Conservation (phyloP, 2,888 invertebrate species). For the Acholoe squamosa region DNA sequence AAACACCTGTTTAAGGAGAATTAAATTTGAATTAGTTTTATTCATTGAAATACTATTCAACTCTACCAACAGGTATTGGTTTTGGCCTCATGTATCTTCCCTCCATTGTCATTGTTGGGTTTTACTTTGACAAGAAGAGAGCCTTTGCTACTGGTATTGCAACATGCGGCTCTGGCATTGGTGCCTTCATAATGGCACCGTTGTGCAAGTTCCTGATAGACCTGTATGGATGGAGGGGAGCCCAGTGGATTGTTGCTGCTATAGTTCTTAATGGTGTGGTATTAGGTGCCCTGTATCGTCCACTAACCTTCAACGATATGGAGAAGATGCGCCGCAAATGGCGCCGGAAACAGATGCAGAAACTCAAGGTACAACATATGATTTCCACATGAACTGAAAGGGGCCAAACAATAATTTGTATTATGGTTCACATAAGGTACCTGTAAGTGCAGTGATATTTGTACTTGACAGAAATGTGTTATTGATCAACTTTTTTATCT, state of each 20-base stretch:
- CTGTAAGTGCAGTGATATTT: no score
- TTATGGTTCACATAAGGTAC: no score
- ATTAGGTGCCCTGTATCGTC: conserved; percentile 92
- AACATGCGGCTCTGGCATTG: conserved; percentile 63
- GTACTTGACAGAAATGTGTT: no score
- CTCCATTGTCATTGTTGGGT: conserved; percentile 89
- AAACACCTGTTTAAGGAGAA: no score
- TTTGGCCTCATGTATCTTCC: conserved; percentile 97
- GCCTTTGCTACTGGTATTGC: conserved; percentile 66
- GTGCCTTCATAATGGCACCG: conserved; percentile 91
- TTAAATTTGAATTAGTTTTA: no score
- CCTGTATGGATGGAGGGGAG: conserved; percentile 89
- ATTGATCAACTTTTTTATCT: no score
- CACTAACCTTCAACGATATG: conserved; percentile 85
- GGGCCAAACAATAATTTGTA: no score
- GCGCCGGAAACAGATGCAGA: conserved; percentile 52
- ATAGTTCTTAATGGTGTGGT: conserved; percentile 89
- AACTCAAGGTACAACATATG: conserved; percentile 58
- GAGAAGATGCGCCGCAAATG: conserved; percentile 61
- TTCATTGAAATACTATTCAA: no score
- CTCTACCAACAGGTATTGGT: conserved; percentile 89
- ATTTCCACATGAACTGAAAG: no score
- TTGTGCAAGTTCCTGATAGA: conserved; percentile 88
- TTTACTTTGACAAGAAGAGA: conserved; percentile 66
- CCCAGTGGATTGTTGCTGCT: conserved; percentile 91